phyloP scores from a whole-genome alignment of 2,797 vertebrate genomes.

The Macropus fuliginosus region DNA sequence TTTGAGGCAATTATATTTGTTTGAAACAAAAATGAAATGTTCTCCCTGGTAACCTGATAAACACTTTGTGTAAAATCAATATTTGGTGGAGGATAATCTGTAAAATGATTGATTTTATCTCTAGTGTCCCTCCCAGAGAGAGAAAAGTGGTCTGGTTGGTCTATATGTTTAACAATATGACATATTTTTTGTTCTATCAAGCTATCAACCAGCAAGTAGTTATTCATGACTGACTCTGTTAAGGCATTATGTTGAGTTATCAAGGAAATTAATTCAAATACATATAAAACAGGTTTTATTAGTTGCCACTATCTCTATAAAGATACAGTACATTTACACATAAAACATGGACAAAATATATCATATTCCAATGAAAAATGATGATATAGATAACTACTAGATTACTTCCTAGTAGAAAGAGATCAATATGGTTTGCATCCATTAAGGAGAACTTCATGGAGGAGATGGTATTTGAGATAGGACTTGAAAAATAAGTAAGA shows the following conservation, averaged over 20 bases:
- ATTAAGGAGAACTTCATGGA: neutral
- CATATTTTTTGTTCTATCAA: slow-evolving; percentile 18
- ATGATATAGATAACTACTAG: neutral
- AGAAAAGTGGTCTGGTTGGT: neutral
- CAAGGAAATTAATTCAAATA: neutral
- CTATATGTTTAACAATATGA: neutral
- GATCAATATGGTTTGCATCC: neutral
- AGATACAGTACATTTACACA: neutral
- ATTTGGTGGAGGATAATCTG: too few species aligned
- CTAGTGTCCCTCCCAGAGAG: neutral
- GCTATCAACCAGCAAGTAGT: neutral
- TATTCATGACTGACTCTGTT: neutral
- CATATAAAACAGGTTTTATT: neutral
- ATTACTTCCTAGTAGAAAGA: neutral
- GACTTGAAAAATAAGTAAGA: neutral
- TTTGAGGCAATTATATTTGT: neutral
- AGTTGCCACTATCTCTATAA: neutral
- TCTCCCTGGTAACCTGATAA: too few species aligned
- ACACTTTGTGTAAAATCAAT: too few species aligned
- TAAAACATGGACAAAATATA: neutral
- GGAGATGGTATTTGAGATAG: neutral
- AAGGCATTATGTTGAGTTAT: neutral
- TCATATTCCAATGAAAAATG: neutral
- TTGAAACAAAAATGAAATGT: neutral
- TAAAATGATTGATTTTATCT: neutral